Percentiles rank a stretch among this genome's conserved stretches.
Evolutionary conservation across 23 tunicate genomes (phyloP).

Genomic region (Aplidium turbinatum): DNA sequence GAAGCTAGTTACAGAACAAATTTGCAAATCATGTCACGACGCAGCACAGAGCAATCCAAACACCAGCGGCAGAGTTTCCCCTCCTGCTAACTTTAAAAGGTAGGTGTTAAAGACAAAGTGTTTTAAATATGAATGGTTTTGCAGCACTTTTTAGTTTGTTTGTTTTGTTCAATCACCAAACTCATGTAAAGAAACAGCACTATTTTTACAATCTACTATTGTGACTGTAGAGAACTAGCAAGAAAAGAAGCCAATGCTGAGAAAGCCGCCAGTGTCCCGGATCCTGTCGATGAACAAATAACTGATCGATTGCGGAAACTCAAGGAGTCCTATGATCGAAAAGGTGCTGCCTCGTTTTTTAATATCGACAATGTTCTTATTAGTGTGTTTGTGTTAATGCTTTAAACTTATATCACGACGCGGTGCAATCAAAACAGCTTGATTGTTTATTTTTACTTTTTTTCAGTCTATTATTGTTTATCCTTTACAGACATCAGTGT

Average conservation of each 20-base stretch:
- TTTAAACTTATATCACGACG: neutral
- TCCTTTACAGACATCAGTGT: constrained; percentile 43
- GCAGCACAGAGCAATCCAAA: neutral
- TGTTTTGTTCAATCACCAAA: neutral
- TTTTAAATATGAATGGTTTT: neutral
- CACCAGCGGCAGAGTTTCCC: constrained; percentile 40
- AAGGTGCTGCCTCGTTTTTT: constrained; percentile 13
- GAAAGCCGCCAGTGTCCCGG: constrained; percentile 4
- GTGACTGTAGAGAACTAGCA: constrained; percentile 35
- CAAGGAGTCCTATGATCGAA: constrained; percentile 41
- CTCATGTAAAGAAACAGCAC: neutral
- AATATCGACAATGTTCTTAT: neutral
- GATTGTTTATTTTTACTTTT: too few species aligned
- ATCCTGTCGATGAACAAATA: constrained; percentile 41
- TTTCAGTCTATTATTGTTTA: neutral
- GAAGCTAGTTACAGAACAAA: neutral
- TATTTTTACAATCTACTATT: too few species aligned
- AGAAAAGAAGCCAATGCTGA: constrained; percentile 19
- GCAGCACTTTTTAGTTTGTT: neutral
- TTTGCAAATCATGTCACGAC: constrained; percentile 44
- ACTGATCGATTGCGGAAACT: constrained; percentile 37
- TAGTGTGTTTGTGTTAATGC: neutral
- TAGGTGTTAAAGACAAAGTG: too few species aligned
- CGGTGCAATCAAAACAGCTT: too few species aligned
- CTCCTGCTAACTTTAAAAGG: constrained; percentile 67